A percentile compares a stretch with the other conserved stretches of the same genome.
Conservation (phyloP, 2,113 vertebrate species). For the Dromas ardeola region DNA sequence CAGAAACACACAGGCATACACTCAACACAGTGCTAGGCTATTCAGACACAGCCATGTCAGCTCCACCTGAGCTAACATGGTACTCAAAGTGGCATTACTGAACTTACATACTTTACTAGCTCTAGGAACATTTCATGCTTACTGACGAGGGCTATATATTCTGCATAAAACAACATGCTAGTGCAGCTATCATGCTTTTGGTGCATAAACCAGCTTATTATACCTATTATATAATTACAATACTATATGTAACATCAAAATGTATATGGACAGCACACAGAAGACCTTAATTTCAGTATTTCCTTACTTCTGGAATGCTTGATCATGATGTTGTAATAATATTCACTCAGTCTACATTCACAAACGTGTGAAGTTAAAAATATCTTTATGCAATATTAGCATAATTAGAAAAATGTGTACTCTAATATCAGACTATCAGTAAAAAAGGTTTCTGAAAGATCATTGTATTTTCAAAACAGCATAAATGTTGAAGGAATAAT, state of each 20-base stretch:
- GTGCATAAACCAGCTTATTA: background rate
- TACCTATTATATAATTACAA: background rate
- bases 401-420: background rate
- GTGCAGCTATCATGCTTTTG: background rate
- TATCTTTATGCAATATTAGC: background rate
- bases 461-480: background rate
- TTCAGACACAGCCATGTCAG: background rate
- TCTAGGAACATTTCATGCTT: background rate
- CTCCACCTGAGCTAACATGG: background rate
- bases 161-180: background rate
- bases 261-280: background rate
- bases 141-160: background rate
- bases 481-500: background rate
- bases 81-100: background rate
- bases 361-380: background rate
- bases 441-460: background rate
- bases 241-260: background rate
- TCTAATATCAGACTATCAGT: background rate
- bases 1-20: background rate
- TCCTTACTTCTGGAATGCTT: background rate
- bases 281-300: background rate
- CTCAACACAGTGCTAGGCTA: background rate
- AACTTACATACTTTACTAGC: background rate
- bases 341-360: background rate
- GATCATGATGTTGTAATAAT: background rate